phyloP scores from a whole-genome alignment of 1,140 invertebrate species.

The Habropoda laboriosa region DNA sequence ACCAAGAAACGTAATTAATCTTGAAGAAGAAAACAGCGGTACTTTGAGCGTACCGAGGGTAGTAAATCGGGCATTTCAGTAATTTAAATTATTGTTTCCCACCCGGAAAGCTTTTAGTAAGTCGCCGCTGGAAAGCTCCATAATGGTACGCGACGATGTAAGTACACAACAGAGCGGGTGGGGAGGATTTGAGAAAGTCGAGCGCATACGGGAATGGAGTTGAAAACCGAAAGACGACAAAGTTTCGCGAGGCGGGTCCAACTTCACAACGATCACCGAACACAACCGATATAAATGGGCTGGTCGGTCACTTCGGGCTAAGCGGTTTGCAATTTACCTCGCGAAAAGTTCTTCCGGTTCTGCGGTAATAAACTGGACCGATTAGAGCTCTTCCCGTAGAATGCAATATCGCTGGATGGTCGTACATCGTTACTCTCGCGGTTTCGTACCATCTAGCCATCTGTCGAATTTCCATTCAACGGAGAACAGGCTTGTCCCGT shows the following conservation, averaged over 20 bases:
- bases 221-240: constrained; percentile 4
- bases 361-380: constrained; percentile 17
- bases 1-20: too few species aligned
- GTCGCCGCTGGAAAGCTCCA: too few species aligned
- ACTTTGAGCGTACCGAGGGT: too few species aligned
- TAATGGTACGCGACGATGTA: too few species aligned
- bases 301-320: constrained; percentile 8
- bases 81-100: too few species aligned
- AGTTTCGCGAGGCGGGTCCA: neutral
- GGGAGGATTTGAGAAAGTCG: neutral
- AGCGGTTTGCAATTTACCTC: constrained; percentile 32
- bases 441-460: neutral
- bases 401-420: constrained; percentile 23
- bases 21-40: too few species aligned
- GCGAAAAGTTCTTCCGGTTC: constrained; percentile 24
- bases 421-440: neutral
- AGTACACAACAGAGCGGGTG: neutral
- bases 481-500: neutral
- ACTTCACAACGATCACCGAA: neutral
- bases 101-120: too few species aligned
- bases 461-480: neutral
- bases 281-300: constrained; percentile 19
- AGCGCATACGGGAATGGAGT: neutral
- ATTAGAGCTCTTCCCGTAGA: neutral
- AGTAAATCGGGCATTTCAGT: too few species aligned